Conservation (phyloP, 2,888 invertebrate species). For the Caenorhabditis becei region DNA sequence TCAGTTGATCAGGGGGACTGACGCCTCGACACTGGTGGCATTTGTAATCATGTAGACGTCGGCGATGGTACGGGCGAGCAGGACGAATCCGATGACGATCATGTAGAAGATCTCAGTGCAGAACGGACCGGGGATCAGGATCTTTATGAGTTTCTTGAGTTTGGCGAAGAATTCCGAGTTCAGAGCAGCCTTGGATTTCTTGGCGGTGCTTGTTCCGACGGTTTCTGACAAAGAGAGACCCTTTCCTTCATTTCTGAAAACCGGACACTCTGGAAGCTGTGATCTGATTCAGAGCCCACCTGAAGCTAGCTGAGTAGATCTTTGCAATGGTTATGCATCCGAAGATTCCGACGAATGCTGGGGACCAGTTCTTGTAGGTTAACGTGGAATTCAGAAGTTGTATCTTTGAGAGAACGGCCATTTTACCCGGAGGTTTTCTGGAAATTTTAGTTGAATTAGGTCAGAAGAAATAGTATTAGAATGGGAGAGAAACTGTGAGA, state of each 20-base stretch:
- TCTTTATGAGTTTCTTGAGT: constrained; percentile 42
- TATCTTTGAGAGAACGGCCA: constrained; percentile 65
- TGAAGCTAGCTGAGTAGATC: constrained; percentile 34
- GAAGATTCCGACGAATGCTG: constrained; percentile 65
- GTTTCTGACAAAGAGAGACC: constrained; percentile 43
- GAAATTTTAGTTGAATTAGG: neutral
- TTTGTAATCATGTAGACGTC: constrained; percentile 98
- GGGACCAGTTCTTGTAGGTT: constrained; percentile 65
- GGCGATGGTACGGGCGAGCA: constrained; percentile 92
- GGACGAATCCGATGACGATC: constrained; percentile 86
- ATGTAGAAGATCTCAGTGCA: constrained; percentile 78
- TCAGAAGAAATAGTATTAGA: constrained; percentile 16
- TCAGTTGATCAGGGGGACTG: constrained; percentile 2
- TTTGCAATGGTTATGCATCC: constrained; percentile 62
- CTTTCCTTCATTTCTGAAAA: constrained; percentile 46
- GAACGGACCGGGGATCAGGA: constrained; percentile 62
- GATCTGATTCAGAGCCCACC: constrained; percentile 21
- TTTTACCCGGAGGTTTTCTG: constrained; percentile 23
- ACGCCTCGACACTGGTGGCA: constrained; percentile 93
- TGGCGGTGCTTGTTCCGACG: constrained; percentile 17
- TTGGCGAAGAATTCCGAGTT: constrained; percentile 55
- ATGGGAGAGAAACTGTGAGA: neutral
- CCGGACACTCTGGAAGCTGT: too few species aligned
- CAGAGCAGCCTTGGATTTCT: constrained; percentile 47
- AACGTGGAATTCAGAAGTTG: constrained; percentile 59